phyloP scores from a whole-genome alignment of 2,113 vertebrate species.

The Sylvietta virens region DNA sequence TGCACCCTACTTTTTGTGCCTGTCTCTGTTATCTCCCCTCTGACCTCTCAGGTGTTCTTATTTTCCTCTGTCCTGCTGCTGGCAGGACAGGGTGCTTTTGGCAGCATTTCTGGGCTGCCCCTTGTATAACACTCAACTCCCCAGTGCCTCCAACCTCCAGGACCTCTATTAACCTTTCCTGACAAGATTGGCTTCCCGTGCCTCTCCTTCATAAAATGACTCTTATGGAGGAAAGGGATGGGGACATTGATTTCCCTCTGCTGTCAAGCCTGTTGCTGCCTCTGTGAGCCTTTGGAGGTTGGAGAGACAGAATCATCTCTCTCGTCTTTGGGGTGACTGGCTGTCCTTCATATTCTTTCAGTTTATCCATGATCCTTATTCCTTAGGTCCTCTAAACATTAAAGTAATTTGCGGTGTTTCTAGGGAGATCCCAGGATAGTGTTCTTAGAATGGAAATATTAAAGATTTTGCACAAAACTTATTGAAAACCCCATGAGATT shows the following conservation, averaged over 20 bases:
- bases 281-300: not conserved
- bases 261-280: not conserved
- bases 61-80: not conserved
- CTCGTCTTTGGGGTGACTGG: rapidly evolving
- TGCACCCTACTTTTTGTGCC: not conserved
- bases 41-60: not conserved
- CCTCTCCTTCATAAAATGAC: not conserved
- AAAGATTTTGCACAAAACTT: not conserved
- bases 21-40: not conserved
- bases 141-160: not conserved
- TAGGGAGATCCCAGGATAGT: not conserved
- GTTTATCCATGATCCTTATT: not conserved
- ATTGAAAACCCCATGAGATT: not conserved
- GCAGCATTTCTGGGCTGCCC: not conserved
- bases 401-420: not conserved
- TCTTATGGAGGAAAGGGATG: not conserved
- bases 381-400: not conserved
- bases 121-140: not conserved
- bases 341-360: not conserved
- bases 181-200: not conserved
- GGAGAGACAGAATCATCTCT: not conserved
- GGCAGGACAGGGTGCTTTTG: not conserved
- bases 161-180: not conserved
- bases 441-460: not conserved
- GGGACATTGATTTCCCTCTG: not conserved